A percentile compares a stretch with the other conserved stretches of the same genome.
Conservation (phyloP, 2,797 vertebrate genomes). For the Sebastes wilsoni region DNA sequence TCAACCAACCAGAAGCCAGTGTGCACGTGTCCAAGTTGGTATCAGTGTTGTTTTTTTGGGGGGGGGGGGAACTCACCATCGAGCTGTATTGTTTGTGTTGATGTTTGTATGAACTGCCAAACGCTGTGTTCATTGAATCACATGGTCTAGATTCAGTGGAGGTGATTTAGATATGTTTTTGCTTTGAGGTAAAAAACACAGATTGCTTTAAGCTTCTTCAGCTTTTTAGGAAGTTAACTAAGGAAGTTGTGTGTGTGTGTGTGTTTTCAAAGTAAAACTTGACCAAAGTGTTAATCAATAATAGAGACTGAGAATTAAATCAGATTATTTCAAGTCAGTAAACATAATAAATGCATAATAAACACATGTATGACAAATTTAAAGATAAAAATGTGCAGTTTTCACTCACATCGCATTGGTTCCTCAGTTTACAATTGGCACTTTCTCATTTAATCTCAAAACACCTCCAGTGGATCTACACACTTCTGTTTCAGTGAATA, state of each 20-base stretch:
- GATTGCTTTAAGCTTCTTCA: neutral
- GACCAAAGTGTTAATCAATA: neutral
- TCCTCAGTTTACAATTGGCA: neutral
- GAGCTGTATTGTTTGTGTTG: neutral
- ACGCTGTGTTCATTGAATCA: neutral
- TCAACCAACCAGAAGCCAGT: neutral
- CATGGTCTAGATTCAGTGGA: neutral
- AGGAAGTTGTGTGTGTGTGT: neutral
- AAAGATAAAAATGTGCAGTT: neutral
- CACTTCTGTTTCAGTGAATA: neutral
- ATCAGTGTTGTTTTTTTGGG: neutral
- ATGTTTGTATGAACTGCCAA: neutral
- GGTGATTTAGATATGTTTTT: neutral
- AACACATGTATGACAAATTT: neutral
- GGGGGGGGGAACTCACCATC: neutral
- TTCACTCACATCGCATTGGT: neutral
- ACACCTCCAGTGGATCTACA: neutral
- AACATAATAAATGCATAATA: neutral
- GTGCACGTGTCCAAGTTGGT: neutral
- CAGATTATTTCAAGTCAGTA: neutral
- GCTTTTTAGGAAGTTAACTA: neutral
- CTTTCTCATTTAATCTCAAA: neutral
- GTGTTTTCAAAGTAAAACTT: constrained; percentile 13
- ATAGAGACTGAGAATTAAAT: neutral
- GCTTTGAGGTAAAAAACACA: neutral